phyloP scores from a whole-genome alignment of 64 coral and sea anemone genomes.

The Stichodactyla helianthus region DNA sequence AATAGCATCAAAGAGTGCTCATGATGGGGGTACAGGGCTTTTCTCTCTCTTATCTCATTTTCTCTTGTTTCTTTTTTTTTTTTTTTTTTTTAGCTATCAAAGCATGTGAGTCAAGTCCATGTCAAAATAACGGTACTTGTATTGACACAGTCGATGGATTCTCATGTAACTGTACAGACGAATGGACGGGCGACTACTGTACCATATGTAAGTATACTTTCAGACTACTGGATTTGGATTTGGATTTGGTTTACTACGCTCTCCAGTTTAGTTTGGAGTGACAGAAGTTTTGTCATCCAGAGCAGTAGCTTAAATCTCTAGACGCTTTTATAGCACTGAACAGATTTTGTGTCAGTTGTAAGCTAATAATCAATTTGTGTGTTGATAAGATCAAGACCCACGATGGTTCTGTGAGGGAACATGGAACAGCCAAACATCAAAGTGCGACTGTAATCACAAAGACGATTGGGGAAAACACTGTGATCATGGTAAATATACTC shows the following conservation, averaged over 20 bases:
- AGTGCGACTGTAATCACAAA: not conserved
- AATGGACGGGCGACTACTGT: not conserved
- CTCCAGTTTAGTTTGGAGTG: too few relatives aligned
- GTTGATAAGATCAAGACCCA: not conserved
- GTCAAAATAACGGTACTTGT: not conserved
- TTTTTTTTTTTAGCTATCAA: not conserved
- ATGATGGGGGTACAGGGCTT: too few relatives aligned
- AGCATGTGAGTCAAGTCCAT: not conserved
- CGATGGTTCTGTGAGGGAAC: not conserved
- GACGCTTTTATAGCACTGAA: too few relatives aligned
- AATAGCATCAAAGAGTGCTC: too few relatives aligned
- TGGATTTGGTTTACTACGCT: too few relatives aligned
- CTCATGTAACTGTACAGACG: slow-evolving; percentile 1
- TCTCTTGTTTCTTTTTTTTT: not conserved
- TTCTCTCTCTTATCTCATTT: too few relatives aligned
- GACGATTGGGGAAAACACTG: not conserved
- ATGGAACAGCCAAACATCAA: not conserved
- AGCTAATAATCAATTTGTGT: not conserved
- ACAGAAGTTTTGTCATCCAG: too few relatives aligned
- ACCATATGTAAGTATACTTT: not conserved
- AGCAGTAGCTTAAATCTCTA: too few relatives aligned
- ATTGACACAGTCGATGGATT: not conserved
- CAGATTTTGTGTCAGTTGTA: not conserved
- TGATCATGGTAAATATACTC: not conserved
- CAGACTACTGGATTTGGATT: too few relatives aligned